phyloP scores from a whole-genome alignment of 2,113 vertebrate genomes.

The Misgurnus anguillicaudatus region DNA sequence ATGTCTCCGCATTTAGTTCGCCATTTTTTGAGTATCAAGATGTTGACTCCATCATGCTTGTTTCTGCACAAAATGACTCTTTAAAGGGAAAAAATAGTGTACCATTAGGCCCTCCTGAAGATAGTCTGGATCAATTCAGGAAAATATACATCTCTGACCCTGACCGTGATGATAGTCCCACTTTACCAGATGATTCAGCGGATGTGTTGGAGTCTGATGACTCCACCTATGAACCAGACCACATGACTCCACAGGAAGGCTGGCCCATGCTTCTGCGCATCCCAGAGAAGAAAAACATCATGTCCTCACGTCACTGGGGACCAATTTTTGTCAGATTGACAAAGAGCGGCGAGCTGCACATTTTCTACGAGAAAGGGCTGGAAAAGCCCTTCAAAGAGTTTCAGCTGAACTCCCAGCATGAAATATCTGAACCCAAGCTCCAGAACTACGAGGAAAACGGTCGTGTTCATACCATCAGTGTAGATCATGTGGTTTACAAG shows the following conservation, averaged over 20 bases:
- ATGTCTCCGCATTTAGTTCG: conserved; percentile 61
- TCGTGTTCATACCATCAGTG: conserved; percentile 83
- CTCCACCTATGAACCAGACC: conserved; percentile 57
- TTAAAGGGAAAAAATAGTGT: conserved; percentile 68
- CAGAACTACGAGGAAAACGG: conserved; percentile 86
- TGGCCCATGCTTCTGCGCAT: conserved; percentile 93
- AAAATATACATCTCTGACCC: conserved; percentile 80
- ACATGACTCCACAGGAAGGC: conserved; percentile 74
- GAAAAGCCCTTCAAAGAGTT: conserved; percentile 86
- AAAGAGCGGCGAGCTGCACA: conserved; percentile 73
- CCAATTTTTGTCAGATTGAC: conserved; percentile 84
- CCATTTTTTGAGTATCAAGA: conserved; percentile 61
- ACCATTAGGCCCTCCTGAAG: conserved; percentile 62
- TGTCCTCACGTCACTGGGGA: conserved; percentile 95
- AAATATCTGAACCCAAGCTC: conserved; percentile 84
- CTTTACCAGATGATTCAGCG: conserved; percentile 75
- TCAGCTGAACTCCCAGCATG: conserved; percentile 80
- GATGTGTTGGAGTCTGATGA: conserved; percentile 64
- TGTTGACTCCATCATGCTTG: conserved; percentile 71
- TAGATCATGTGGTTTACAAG: conserved; percentile 83
- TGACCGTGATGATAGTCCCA: conserved; percentile 61
- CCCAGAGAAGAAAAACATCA: conserved; percentile 91
- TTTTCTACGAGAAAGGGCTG: conserved; percentile 87
- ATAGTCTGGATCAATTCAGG: conserved; percentile 80
- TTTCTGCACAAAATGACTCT: conserved; percentile 72